Base-by-base conservation (phyloP, 2,113 vertebrate genomes). In the Agapornis roseicollis region DNA sequence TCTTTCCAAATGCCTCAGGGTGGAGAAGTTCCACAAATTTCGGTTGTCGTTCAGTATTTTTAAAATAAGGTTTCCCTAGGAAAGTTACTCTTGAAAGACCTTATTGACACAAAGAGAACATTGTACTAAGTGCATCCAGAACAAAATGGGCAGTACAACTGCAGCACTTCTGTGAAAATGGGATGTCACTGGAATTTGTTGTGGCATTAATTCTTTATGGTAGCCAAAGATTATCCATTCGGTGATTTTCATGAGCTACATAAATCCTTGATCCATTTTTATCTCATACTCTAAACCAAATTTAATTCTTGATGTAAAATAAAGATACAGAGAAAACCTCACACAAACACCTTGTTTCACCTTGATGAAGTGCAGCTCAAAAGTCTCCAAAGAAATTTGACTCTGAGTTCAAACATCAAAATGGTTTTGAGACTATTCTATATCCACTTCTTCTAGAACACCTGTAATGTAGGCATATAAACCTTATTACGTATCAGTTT, bases 171-270 rank as follows among this genome's bases (percentile, higher is more conserved):
- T 52, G 22, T 69, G 79, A 80, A 44, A 55, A 85, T 93, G 33
- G 58, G 19, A 44, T 85, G 71, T 47, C 17, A 27, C 19, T 80
- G 56, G 42, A 91, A 78, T 81, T 63, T 23, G 66, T 61, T 42
- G 19, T 44, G 41, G 14, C 9, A 76, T 25, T 55, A 83, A 47
- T 80, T 93, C 46, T 81, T 53, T 82, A 39, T 55, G 39, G 74
- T 60, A 77, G 74, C 20, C 39, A 80, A 76, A 81, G 53, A 80
- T 87, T 82, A 89, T 47, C 35, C 0, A 0, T 55, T 80, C 39
- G 77, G 63, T 90, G 80, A 80, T 74, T 84, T 93, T 87, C 80
- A 85, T 53, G n/a, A 85, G 50, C 31, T 82, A 82, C 52, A 88
- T 80, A 96, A 85, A 92, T 90, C 28, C 33, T 80, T 44, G 27